phyloP scores from a whole-genome alignment of 2,797 vertebrate genomes.

The Sebastes oblongus region DNA sequence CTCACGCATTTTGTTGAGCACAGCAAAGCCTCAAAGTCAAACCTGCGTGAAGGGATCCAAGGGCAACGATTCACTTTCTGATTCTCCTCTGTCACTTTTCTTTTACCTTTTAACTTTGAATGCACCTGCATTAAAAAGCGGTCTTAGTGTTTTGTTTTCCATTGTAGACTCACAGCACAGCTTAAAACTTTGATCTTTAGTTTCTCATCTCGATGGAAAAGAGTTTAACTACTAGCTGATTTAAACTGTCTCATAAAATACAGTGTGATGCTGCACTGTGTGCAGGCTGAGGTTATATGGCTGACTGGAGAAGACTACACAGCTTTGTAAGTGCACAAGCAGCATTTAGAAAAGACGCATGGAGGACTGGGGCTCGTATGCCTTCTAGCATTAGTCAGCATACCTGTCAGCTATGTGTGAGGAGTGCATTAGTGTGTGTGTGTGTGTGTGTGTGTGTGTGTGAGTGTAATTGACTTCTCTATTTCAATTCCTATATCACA shows the following conservation, averaged over 20 bases:
- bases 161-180: not conserved
- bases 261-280: not conserved
- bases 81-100: not conserved
- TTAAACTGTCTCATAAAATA: not conserved
- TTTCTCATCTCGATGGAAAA: not conserved
- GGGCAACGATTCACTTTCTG: not conserved
- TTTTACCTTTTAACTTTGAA: not conserved
- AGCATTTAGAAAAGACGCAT: conserved; percentile 45
- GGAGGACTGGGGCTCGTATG: conserved; percentile 3
- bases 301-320: conserved; percentile 16
- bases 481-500: not conserved
- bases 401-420: conserved; percentile 13
- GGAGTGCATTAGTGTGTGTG: not conserved
- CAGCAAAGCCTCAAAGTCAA: conserved; percentile 7
- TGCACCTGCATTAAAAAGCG: not conserved
- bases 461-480: not conserved
- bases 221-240: not conserved
- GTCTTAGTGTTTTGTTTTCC: not conserved
- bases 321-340: conserved; percentile 38
- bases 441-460: not conserved
- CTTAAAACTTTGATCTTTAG: not conserved
- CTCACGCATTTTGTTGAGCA: not conserved
- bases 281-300: not conserved
- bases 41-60: not conserved
- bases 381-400: conserved; percentile 48